Evolutionary conservation across 2,888 invertebrate genomes (phyloP).

Genomic region (Anthrax anthrax): DNA sequence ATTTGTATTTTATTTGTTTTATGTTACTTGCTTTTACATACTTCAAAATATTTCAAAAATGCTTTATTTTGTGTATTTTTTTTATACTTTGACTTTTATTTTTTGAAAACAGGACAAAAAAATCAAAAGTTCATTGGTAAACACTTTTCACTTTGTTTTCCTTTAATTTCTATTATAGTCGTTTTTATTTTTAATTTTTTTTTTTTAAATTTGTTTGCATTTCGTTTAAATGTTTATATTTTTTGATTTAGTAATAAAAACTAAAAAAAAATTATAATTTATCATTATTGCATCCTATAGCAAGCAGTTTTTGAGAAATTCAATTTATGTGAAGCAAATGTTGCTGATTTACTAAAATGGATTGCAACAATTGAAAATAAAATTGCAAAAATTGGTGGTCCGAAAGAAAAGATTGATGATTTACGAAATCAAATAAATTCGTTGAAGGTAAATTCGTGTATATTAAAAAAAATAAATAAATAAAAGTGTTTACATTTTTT

Average conservation of each 20-base stretch:
- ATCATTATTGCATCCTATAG: conserved; percentile 35
- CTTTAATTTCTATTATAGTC: background rate
- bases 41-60: background rate
- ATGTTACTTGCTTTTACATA: no score
- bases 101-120: background rate
- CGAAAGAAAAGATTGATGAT: conserved; percentile 74
- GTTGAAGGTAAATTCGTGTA: conserved; percentile 49
- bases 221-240: background rate
- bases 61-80: background rate
- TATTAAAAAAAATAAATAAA: no score
- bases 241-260: background rate
- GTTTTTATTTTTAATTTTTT: background rate
- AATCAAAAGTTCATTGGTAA: background rate
- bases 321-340: conserved; percentile 75
- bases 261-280: background rate
- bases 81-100: background rate
- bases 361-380: conserved; percentile 70
- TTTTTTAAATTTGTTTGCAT: conserved; percentile 18
- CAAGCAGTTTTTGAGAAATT: conserved; percentile 93
- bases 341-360: conserved; percentile 76
- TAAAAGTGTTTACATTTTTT: background rate
- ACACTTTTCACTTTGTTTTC: background rate
- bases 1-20: no score
- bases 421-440: conserved; percentile 78
- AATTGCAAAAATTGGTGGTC: conserved; percentile 71